Base-by-base conservation (phyloP, 64 coral and sea anemone species). In the Actinia tenebrosa region DNA sequence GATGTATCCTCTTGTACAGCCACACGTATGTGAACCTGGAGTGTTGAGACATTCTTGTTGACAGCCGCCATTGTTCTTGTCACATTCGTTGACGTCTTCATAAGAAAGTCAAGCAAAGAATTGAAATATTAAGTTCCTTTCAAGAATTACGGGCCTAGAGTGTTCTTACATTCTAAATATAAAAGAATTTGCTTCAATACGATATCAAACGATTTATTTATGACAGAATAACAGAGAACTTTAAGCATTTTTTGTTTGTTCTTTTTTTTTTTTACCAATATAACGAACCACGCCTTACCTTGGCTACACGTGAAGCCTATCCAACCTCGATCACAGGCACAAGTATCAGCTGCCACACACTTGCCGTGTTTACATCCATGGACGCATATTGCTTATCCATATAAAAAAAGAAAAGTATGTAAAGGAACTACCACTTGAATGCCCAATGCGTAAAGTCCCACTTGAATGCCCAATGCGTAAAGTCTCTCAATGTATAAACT, bases 71-170 rank as follows among this genome's bases (percentile, higher is more conserved):
- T 90, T 90, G 45, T 83, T 90, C 17, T 53, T 27, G 19, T 55
- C 8, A 7, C 89, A 90, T 47, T 90, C 89, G 64, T 90, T 71
- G 18, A 90, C 75, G 47, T 90, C 89, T 90, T 50, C 47, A 50
- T 50, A 50, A 18, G 15, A 55, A 84, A 58, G 15, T 23, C 14
- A 79, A 17, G 47, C 47, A 50, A 50, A 50, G 47, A 50, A 50
- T 50, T 50, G 47, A 50, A 50, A 50, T 47, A 37, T 37, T 37
- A 37, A 50, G 47, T 50, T 50, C 47, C 3, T 50, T 50, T 8
- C 47, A 5, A 50, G 47, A 50, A 50, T 50, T 37, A 37, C 30
- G 30, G 0, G 30, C 30, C 30, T 37, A 37, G 30, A 0, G 30
- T 37, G 30, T 37, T 37, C 30, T 37, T 37, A 37, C 30, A 37